These are phyloP conservation scores for Oithona nana DNA, from an alignment of 2,888 invertebrate species.

Conservation along the genomic window DNA sequence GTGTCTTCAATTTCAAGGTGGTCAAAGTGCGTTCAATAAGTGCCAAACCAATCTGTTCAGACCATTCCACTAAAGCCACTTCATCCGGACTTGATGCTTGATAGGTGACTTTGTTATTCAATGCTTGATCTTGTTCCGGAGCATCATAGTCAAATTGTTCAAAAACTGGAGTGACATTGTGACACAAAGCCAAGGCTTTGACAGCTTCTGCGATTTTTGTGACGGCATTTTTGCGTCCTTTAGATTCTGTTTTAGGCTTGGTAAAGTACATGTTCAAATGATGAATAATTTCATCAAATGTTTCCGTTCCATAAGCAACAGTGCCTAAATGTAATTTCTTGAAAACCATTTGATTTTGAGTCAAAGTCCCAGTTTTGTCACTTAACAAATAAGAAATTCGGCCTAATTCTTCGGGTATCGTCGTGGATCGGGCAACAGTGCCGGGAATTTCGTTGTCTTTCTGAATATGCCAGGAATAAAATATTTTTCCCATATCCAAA, in stretches of 20 bases:
- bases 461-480: conserved; percentile 91
- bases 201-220: conserved; percentile 70
- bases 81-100: conserved; percentile 59
- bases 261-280: not conserved
- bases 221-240: not conserved
- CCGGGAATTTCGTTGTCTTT: conserved; percentile 78
- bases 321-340: conserved; percentile 87
- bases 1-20: conserved; percentile 35
- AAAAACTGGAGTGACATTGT: conserved; percentile 95
- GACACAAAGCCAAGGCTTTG: conserved; percentile 84
- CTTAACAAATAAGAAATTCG: conserved; percentile 87
- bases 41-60: conserved; percentile 45
- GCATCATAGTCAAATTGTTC: conserved; percentile 32
- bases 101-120: conserved; percentile 29
- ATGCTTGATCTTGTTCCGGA: not conserved
- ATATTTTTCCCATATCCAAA: conserved; percentile 94
- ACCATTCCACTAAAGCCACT: conserved; percentile 51
- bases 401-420: conserved; percentile 94
- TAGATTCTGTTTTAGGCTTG: not conserved
- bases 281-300: conserved; percentile 47
- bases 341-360: conserved; percentile 97
- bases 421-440: conserved; percentile 88
- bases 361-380: conserved; percentile 95
- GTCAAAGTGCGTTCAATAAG: conserved; percentile 38
- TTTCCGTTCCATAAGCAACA: conserved; percentile 66